These are phyloP conservation scores for Bufotes viridis DNA, from an alignment of 2,797 vertebrate species.

Conservation along the genomic window DNA sequence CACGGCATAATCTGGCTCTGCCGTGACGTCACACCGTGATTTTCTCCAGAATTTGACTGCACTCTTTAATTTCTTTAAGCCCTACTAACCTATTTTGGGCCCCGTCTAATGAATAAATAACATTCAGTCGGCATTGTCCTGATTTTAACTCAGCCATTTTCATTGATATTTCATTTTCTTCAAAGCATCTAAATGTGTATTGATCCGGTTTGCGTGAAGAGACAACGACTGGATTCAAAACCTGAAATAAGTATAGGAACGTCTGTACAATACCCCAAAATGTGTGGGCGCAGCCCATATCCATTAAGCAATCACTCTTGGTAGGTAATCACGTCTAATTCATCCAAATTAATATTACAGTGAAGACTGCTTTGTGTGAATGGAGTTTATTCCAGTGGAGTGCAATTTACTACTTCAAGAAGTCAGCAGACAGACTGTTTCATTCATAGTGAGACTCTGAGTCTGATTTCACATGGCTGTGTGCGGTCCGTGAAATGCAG, in stretches of 20 bases:
- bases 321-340: background rate
- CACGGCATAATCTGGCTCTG: slow-evolving; percentile 34
- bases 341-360: background rate
- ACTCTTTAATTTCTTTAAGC: slow-evolving; percentile 47
- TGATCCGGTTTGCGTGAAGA: background rate
- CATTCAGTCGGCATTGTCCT: slow-evolving; percentile 31
- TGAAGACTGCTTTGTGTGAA: background rate
- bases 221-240: background rate
- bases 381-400: background rate
- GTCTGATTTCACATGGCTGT: too few species aligned
- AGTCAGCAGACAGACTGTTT: background rate
- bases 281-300: background rate
- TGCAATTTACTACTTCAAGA: background rate
- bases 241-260: background rate
- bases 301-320: background rate
- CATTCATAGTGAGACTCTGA: background rate
- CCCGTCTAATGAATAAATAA: slow-evolving; percentile 59
- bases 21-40: slow-evolving; percentile 29
- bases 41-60: slow-evolving; percentile 27
- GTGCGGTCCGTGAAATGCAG: too few species aligned
- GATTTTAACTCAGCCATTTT: slow-evolving; percentile 30
- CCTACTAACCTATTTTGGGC: slow-evolving; percentile 54
- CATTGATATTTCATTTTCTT: slow-evolving; percentile 57
- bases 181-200: slow-evolving; percentile 53
- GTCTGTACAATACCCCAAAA: background rate